phyloP scores from a whole-genome alignment of 2,888 invertebrate genomes.

The Eristalis tenax region DNA sequence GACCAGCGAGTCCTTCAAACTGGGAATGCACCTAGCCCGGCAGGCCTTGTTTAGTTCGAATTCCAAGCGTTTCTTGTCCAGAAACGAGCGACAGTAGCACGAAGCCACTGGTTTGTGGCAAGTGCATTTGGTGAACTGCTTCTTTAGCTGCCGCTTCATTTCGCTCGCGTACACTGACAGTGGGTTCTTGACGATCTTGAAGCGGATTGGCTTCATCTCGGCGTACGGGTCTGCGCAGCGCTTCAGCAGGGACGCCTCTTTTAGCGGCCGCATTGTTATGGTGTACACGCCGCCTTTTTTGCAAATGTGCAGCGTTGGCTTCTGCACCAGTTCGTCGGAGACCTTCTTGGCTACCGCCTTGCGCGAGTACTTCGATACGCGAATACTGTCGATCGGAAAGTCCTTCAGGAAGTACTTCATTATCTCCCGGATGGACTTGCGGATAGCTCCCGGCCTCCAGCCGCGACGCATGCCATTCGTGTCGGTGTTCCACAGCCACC shows the following conservation, averaged over 20 bases:
- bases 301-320: constrained; percentile 85
- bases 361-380: constrained; percentile 76
- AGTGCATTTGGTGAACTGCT: constrained; percentile 83
- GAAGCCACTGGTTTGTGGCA: constrained; percentile 82
- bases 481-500: constrained; percentile 85
- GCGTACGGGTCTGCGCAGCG: constrained; percentile 86
- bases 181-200: constrained; percentile 85
- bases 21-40: constrained; percentile 71
- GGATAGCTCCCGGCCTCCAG: constrained; percentile 80
- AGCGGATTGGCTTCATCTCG: constrained; percentile 86
- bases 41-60: constrained; percentile 83
- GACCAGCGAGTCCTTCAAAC: constrained; percentile 75
- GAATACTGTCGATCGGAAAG: constrained; percentile 78
- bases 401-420: constrained; percentile 79
- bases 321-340: constrained; percentile 76
- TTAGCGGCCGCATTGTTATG: constrained; percentile 86
- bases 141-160: constrained; percentile 83
- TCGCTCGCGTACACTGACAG: constrained; percentile 82
- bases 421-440: constrained; percentile 78
- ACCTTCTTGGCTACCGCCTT: constrained; percentile 75
- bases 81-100: constrained; percentile 78
- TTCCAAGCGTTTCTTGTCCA: constrained; percentile 81
- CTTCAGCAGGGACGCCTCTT: constrained; percentile 83
- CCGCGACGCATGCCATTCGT: constrained; percentile 74
- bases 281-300: constrained; percentile 86